A percentile compares a stretch with the other conserved stretches of the same genome.
Evolutionary conservation across 64 coral and sea anemone genomes (phyloP).

Genomic region (Montipora capricornis): DNA sequence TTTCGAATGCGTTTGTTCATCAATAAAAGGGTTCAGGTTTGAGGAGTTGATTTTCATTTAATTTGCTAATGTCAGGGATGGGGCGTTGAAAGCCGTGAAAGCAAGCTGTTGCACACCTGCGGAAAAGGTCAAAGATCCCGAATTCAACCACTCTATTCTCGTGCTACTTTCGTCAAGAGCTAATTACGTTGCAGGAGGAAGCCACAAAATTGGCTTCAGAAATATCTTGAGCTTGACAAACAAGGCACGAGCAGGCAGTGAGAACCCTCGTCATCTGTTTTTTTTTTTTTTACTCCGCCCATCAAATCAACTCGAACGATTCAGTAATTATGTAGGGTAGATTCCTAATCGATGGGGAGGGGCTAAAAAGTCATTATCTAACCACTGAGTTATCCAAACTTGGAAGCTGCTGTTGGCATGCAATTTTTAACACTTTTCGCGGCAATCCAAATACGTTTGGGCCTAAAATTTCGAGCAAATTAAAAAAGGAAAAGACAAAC

Average conservation of each 20-base stretch:
- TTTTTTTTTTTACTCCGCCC: conserved; percentile 19
- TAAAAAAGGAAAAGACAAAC: not conserved
- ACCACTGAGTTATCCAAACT: not conserved
- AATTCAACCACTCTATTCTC: not conserved
- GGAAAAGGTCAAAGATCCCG: not conserved
- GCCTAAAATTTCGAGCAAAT: not conserved
- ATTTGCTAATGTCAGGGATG: not conserved
- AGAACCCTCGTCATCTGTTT: not conserved
- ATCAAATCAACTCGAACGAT: not conserved
- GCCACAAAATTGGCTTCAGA: conserved; percentile 3
- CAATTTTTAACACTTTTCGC: not conserved
- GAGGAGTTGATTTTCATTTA: not conserved
- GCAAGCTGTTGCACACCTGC: not conserved
- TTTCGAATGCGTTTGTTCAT: conserved; percentile 3
- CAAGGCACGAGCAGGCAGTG: not conserved
- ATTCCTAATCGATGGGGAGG: conserved; percentile 40
- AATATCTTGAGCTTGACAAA: not conserved
- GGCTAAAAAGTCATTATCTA: not conserved
- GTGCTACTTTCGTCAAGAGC: not conserved
- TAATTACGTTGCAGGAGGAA: not conserved
- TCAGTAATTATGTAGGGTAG: not conserved
- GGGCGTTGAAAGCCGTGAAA: not conserved
- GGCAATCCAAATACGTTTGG: not conserved
- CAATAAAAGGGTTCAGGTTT: not conserved
- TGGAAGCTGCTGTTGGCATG: not conserved